Base-by-base conservation (phyloP, 92 coral and sea anemone species). In the Umimayanthus kanabou region DNA sequence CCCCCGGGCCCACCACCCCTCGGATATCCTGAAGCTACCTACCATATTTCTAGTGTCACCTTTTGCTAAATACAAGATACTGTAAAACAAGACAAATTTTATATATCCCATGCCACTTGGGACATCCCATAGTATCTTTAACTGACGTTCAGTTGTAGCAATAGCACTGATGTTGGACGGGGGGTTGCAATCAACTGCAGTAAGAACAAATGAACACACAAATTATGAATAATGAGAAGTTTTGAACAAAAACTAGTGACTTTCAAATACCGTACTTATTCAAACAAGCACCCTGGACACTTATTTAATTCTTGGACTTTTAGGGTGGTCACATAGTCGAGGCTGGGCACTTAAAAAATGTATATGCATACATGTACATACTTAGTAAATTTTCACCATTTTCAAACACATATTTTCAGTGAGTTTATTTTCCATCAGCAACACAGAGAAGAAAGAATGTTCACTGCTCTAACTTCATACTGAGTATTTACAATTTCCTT, bases 61-160 rank as follows among this genome's bases (percentile, higher is more conserved):
- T 39, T 75, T 75, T 75, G 79, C 50, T 75, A 37, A 18, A 39
- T 37, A 75, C 53, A 75, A 18, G 79, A 75, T 75, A 39, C 79
- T 75, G 79, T 75, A 75, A 75, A 37, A 75, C 45, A 75, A 20
- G 10, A 75, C 8, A 8, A 14, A 75, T 75, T 3, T 39, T 39
- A 28, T 10, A 18, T 0, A 15, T 3, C 53, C 79, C 79, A 75
- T 75, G 15, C 18, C 29, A 43, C 79, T 75, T 75, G 79, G 53
- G 79, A 43, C 79, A 18, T 8, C 50, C 79, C 79, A 75, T 6
- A 20, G 8, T 39, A 75, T 15, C n/a, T 6, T n/a, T 25, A 75
- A 39, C 53, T 39, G 79, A 25, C 79, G 26, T 39, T 39, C 30
- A 39, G 42, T 39, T 22, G 45, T 75, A 75, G 79, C 79, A 39